Base-by-base conservation (phyloP, 2,797 vertebrate genomes). In the Coilia nasus region DNA sequence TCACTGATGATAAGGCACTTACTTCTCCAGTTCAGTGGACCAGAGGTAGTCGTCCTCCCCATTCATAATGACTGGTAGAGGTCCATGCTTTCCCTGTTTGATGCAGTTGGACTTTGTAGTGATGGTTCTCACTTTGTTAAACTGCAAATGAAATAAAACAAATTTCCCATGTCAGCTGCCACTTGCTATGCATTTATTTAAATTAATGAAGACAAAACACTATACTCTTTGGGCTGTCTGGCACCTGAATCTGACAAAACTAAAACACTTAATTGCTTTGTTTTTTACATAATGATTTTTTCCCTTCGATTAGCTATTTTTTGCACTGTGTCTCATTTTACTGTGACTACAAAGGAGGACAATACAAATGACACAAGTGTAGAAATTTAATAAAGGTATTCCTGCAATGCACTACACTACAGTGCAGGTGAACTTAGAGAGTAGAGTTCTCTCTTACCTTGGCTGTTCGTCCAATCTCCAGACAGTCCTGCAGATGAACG, bases 401-500 rank as follows among this genome's bases (percentile, higher is more conserved):
- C n/a, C n/a, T 64, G 23, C 23, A 64, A n/a, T 12, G 12, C 17
- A 35, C 31, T 14, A n/a, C 3, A 41, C 19, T 57, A 11, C 60
- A 71, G 7, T 19, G n/a, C 6, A 47, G 46, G 10, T 83, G 46
- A 71, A 15, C 28, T 11, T 31, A n/a, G n/a, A n/a, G n/a, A n/a
- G 28, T 12, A 35, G 64, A 15, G 25, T 71, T 78, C 3, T 21
- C 25, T 83, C 92, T 90, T 92, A 98, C 97, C 96, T 94, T 96
- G 62, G 97, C 97, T 56, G 35, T 90, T 83, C 97, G 96, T 86
- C 95, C 97, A 1, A 91, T 82, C 88, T 98, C 97, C 93, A 98
- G 91, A 90, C 97, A 98, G 85, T 97, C 96, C 94, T 98, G 97
- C 3, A 98, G 96, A 81, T 92, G 90, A 83, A 95, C 92, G 84